Conservation (phyloP, 2,113 vertebrate species). For the Albula goreensis region DNA sequence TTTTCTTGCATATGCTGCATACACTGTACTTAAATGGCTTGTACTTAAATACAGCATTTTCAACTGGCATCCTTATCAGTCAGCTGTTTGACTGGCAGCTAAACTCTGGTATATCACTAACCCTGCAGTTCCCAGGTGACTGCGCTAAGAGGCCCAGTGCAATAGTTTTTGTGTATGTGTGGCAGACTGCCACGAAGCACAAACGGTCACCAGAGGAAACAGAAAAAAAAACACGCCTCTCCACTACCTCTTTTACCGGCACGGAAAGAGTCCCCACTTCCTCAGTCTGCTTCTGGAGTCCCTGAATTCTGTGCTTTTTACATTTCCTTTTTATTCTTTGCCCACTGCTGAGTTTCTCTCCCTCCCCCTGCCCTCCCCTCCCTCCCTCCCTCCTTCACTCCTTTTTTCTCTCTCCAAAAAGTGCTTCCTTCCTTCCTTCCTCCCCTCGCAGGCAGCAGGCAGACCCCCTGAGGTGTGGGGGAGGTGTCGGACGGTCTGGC, state of each 20-base stretch:
- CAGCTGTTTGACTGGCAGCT: too few relatives aligned
- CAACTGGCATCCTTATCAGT: neutral
- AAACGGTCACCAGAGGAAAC: neutral
- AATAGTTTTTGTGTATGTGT: neutral
- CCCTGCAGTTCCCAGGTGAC: neutral
- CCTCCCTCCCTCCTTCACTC: neutral
- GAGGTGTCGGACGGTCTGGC: conserved; percentile 54
- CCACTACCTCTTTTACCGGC: neutral
- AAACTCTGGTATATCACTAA: neutral
- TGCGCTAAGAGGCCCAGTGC: neutral
- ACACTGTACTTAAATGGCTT: too few relatives aligned
- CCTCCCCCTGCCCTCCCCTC: neutral
- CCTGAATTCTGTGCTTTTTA: conserved; percentile 32
- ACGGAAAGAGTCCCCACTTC: neutral
- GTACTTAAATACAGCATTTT: neutral
- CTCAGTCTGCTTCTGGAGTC: conserved; percentile 23
- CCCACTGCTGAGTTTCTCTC: conserved; percentile 52
- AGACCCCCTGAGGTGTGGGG: conserved; percentile 49
- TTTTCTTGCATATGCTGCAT: too few relatives aligned
- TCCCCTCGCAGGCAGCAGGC: conserved; percentile 40
- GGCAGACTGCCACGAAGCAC: neutral
- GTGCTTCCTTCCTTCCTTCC: conserved; percentile 59
- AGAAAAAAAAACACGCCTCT: neutral
- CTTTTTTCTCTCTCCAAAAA: conserved; percentile 13
- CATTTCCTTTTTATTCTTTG: conserved; percentile 52